These are phyloP conservation scores for Lagocephalus sceleratus DNA, from an alignment of 2,797 vertebrate species.

Conservation along the genomic window DNA sequence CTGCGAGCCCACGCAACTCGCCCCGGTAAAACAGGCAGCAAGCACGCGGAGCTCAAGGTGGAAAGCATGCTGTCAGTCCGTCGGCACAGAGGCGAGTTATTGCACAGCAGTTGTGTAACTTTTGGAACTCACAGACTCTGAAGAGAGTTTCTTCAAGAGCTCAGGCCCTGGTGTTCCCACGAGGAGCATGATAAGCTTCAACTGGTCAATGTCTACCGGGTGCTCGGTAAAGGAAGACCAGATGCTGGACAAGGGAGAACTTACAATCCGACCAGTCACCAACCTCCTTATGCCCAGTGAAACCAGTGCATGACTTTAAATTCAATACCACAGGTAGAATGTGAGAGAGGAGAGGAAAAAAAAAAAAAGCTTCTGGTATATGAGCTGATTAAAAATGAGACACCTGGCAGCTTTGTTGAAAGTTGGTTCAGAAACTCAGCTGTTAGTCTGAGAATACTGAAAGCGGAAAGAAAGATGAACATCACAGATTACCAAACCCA, in stretches of 20 bases:
- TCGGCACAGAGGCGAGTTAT: constrained; percentile 32
- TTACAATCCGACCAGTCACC: constrained; percentile 28
- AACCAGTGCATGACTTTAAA: constrained; percentile 12
- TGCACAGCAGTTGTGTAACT: constrained; percentile 45
- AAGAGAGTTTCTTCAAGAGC: constrained; percentile 99
- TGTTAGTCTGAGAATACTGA: constrained; percentile 28
- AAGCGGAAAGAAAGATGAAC: constrained; percentile 18
- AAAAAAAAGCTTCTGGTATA: constrained; percentile 1
- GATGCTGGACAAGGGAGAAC: constrained; percentile 30
- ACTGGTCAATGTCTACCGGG: constrained; percentile 99
- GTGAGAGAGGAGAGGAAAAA: background rate
- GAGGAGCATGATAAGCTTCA: constrained; percentile 99
- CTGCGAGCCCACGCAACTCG: constrained; percentile 18
- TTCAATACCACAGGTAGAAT: background rate
- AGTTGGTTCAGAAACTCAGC: constrained; percentile 14
- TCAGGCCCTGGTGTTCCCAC: constrained; percentile 97
- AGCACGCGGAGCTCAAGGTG: constrained; percentile 25
- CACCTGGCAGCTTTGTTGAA: constrained; percentile 1
- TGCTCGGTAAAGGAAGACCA: constrained; percentile 94
- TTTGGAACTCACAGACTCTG: constrained; percentile 95
- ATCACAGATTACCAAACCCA: constrained; percentile 1
- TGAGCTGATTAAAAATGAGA: constrained; percentile 5
- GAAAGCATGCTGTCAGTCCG: constrained; percentile 59
- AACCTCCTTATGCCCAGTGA: constrained; percentile 11
- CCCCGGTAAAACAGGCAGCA: constrained; percentile 23